phyloP scores from a whole-genome alignment of 2,888 invertebrate genomes.

The Anticlea derivata region DNA sequence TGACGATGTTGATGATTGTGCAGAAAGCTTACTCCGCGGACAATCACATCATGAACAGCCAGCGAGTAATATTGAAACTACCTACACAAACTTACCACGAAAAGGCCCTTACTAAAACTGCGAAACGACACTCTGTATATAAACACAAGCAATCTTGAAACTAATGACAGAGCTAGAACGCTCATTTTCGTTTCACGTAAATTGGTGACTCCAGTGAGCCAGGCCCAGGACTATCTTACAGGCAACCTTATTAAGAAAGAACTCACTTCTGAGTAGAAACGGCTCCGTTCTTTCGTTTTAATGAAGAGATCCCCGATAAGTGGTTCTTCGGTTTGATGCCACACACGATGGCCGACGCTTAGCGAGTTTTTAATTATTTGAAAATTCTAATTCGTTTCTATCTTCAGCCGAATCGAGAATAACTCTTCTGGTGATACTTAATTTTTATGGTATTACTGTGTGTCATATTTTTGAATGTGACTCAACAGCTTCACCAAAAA shows the following conservation, averaged over 20 bases:
- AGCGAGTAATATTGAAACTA: conserved; percentile 3
- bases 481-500: background rate
- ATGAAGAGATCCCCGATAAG: conserved; percentile 63
- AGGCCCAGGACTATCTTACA: conserved; percentile 29
- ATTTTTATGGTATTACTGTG: conserved; percentile 15
- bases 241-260: conserved; percentile 43
- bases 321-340: conserved; percentile 47
- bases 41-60: too few relatives aligned
- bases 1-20: too few relatives aligned
- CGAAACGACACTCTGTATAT: background rate
- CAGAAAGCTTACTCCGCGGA: too few relatives aligned
- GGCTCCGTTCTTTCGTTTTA: conserved; percentile 54
- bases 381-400: conserved; percentile 39
- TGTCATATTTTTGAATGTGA: conserved; percentile 10
- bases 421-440: conserved; percentile 15
- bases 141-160: conserved; percentile 3
- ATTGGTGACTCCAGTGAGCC: conserved; percentile 7
- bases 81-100: background rate
- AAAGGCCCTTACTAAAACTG: background rate
- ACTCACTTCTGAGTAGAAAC: conserved; percentile 38
- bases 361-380: conserved; percentile 38
- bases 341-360: conserved; percentile 55
- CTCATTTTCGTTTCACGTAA: conserved; percentile 1
- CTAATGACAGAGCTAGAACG: background rate
- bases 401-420: conserved; percentile 23